Conservation (phyloP, 2,797 vertebrate species). For the Zenarchopterus dispar region DNA sequence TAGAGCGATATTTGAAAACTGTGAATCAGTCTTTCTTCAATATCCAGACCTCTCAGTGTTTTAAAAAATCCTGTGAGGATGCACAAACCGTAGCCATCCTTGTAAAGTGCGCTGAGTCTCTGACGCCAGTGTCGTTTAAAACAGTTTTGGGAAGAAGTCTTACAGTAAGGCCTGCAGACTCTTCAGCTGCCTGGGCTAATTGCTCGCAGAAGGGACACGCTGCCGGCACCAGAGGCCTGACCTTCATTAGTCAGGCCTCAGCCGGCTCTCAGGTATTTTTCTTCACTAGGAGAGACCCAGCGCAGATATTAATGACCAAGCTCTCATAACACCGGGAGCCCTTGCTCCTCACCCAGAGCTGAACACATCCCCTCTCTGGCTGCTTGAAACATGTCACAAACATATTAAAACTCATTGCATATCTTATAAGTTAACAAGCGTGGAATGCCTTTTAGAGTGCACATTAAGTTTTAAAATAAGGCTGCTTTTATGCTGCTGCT, state of each 20-base stretch:
- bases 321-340: conserved; percentile 14
- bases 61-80: conserved; percentile 53
- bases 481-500: conserved; percentile 32
- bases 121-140: conserved; percentile 55
- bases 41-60: conserved; percentile 38
- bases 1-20: conserved; percentile 34
- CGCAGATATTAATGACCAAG: conserved; percentile 62
- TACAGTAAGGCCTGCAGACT: conserved; percentile 24
- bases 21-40: conserved; percentile 31
- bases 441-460: conserved; percentile 8
- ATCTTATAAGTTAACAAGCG: conserved; percentile 28
- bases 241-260: conserved; percentile 68
- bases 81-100: conserved; percentile 56
- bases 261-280: conserved; percentile 14
- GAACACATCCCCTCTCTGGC: conserved; percentile 22
- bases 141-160: conserved; percentile 18
- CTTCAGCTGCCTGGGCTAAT: conserved; percentile 46
- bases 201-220: conserved; percentile 41
- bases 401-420: conserved; percentile 21
- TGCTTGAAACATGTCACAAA: neutral
- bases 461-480: conserved; percentile 30
- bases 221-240: conserved; percentile 60
- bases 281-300: conserved; percentile 3
- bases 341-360: conserved; percentile 17
- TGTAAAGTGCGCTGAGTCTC: conserved; percentile 52